Evolutionary conservation across 2,113 vertebrate species (phyloP), one percentile per base, ranked within the genome.

Genomic region (Hystrix brachyura): DNA sequence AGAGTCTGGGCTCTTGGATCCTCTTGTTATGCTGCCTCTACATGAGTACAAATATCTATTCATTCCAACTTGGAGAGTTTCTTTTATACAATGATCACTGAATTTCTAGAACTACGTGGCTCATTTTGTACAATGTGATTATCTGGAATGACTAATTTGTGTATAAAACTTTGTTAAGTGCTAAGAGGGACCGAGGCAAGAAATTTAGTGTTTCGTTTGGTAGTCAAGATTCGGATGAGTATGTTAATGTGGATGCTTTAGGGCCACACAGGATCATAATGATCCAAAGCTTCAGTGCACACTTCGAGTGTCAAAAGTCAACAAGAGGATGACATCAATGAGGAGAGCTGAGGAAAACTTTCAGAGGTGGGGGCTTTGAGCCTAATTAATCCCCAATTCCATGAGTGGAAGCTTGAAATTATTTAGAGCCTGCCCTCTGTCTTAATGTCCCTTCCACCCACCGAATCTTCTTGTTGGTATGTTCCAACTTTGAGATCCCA

Each of bases 401-500:
- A 62, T 67, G 60, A 89, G 78, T 91, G 62, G 86, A 97, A 96
- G 83, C 87, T 97, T 89, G 17, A 65, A 79, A 65, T 96, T 91
- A 82, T 91, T 93, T 94, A 86, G 91, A 64, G 43, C 46, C 51
- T 27, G 21, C 65, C 78, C 76, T 90, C 3, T 89, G 92, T 95
- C 80, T 88, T 94, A 23, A 80, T 29, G 57, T 95, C 94, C 67
- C 79, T 96, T 96, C 79, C 38, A 97, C 90, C 86, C 92, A 95
- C 80, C 95, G 78, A 60, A 51, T 87, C 94, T 96, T 96, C 84
- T 94, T 76, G 46, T 80, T 95, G 62, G 85, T 93, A 21, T 27
- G 62, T 64, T 94, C 62, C 91, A 94, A 82, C 72, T 96, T 97
- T 93, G 74, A 95, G 85, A 78, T 97, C 55, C 62, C 96, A 93